A percentile compares a stretch with the other conserved stretches of the same genome.
Conservation (phyloP, 2,113 vertebrate genomes). For the Tachysurus vachellii region DNA sequence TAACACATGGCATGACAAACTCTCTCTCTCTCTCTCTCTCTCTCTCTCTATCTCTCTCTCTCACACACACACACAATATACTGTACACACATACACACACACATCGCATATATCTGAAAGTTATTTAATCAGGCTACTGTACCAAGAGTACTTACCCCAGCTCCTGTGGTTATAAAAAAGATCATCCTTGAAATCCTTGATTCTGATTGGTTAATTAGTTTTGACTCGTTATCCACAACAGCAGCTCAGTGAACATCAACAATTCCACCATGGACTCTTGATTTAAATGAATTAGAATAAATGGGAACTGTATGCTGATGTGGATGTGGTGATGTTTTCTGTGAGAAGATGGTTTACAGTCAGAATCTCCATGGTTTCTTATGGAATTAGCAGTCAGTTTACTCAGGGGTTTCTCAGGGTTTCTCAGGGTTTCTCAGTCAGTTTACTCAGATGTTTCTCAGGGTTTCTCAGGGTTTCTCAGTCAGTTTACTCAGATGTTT, state of each 20-base stretch:
- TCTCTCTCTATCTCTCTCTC: not conserved
- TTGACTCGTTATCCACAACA: not conserved
- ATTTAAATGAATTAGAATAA: not conserved
- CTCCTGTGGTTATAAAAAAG: not conserved
- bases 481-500: too few relatives aligned
- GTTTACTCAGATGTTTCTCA: too few relatives aligned
- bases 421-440: too few relatives aligned
- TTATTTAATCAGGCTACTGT: not conserved
- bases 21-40: not conserved
- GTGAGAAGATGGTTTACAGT: not conserved
- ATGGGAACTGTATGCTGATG: not conserved
- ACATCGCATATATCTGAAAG: not conserved
- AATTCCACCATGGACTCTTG: not conserved
- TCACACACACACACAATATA: constrained; percentile 12
- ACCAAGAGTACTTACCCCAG: not conserved
- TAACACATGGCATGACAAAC: constrained; percentile 1
- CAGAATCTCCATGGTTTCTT: not conserved
- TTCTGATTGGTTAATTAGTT: not conserved
- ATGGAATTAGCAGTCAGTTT: too few relatives aligned
- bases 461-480: too few relatives aligned
- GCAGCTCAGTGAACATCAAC: not conserved
- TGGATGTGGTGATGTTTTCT: not conserved
- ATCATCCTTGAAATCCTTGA: not conserved
- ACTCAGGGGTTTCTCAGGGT: too few relatives aligned
- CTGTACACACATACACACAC: not conserved